A percentile compares a stretch with the other conserved stretches of the same genome.
phyloP scores from a whole-genome alignment of 2,888 invertebrate species.

The Scaptodrosophila latifasciaeformis region DNA sequence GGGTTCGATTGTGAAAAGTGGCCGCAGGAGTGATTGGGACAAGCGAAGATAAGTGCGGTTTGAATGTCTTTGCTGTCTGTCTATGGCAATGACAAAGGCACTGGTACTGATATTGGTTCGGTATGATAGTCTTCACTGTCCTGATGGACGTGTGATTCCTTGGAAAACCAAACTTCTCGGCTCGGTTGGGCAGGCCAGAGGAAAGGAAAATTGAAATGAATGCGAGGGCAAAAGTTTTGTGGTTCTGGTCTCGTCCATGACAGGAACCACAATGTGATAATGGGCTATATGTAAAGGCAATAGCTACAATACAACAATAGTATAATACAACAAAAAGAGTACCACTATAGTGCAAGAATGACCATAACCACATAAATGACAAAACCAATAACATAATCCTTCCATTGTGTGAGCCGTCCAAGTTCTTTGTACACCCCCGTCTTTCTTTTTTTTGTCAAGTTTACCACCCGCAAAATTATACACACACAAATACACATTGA shows the following conservation, averaged over 20 bases:
- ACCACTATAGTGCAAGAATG: conserved; percentile 41
- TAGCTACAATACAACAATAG: conserved; percentile 5
- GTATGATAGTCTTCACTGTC: not conserved
- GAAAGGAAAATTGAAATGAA: conserved; percentile 54
- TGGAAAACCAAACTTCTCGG: conserved; percentile 8
- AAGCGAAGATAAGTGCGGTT: conserved; percentile 28
- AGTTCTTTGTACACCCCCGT: not conserved
- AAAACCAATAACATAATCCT: conserved; percentile 59
- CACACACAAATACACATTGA: not conserved
- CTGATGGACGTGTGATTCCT: conserved; percentile 27
- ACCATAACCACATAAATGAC: conserved; percentile 48
- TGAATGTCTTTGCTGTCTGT: conserved; percentile 28
- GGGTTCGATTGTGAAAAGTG: conserved; percentile 19
- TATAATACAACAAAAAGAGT: not conserved
- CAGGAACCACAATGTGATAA: conserved; percentile 9
- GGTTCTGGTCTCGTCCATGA: too few species aligned
- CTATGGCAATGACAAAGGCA: conserved; percentile 22
- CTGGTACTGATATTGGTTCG: not conserved
- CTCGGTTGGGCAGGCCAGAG: conserved; percentile 8
- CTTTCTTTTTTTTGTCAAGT: conserved; percentile 8
- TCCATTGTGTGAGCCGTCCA: conserved; percentile 18
- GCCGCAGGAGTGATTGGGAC: conserved; percentile 20
- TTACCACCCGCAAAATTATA: too few species aligned
- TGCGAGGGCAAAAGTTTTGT: conserved; percentile 57
- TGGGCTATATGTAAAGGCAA: not conserved